phyloP scores from a whole-genome alignment of 2,113 vertebrate genomes.

The Perca fluviatilis region DNA sequence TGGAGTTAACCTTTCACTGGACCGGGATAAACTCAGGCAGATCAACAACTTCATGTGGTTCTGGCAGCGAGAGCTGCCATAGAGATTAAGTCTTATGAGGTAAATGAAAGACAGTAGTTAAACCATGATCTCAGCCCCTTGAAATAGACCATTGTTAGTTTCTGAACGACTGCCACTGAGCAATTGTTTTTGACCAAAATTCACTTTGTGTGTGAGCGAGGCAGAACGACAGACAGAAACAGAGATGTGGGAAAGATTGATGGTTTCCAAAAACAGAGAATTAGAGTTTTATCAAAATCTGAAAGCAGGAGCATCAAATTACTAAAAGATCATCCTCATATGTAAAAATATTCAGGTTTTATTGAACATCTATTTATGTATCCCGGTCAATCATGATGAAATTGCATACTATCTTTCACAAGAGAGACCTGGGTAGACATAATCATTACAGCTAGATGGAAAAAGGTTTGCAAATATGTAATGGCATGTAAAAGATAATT shows the following conservation, averaged over 20 bases:
- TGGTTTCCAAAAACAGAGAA: slow-evolving; percentile 36
- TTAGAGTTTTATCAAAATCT: slow-evolving; percentile 52
- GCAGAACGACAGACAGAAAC: slow-evolving; percentile 23
- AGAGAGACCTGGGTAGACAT: slow-evolving; percentile 13
- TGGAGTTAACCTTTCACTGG: slow-evolving; percentile 50
- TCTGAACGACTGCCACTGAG: slow-evolving; percentile 65
- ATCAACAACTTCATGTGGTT: slow-evolving; percentile 59
- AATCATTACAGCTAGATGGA: neutral
- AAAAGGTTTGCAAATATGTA: slow-evolving; percentile 22
- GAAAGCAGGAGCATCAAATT: slow-evolving; percentile 21
- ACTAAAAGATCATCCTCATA: slow-evolving; percentile 28
- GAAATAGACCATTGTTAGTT: slow-evolving; percentile 75
- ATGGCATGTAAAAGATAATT: slow-evolving; percentile 2
- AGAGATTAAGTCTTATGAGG: slow-evolving; percentile 72
- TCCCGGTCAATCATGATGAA: slow-evolving; percentile 24
- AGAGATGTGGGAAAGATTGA: slow-evolving; percentile 43
- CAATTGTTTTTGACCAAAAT: slow-evolving; percentile 68
- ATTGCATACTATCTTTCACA: slow-evolving; percentile 8
- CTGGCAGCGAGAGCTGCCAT: slow-evolving; percentile 53
- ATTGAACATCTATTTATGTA: slow-evolving; percentile 19
- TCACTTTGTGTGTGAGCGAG: slow-evolving; percentile 21
- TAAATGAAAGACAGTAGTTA: slow-evolving; percentile 79
- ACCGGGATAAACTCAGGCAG: slow-evolving; percentile 35
- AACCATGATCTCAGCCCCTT: slow-evolving; percentile 72
- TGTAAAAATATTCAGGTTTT: slow-evolving; percentile 19